phyloP scores from a whole-genome alignment of 1,140 invertebrate species.

The Chironomus tepperi region DNA sequence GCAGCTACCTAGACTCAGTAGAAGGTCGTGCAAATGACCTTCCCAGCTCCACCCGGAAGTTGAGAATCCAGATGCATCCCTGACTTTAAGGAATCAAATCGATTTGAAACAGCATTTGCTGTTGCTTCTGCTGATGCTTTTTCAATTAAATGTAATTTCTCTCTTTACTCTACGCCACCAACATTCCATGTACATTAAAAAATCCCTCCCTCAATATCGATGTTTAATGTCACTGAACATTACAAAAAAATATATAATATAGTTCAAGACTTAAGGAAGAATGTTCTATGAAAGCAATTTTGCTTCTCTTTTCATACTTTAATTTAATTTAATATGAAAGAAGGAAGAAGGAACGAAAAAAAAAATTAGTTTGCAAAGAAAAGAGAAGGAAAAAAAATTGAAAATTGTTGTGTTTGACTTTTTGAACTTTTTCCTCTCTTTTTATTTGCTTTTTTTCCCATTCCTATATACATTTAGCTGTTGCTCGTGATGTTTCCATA shows the following conservation, averaged over 20 bases:
- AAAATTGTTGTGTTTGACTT: conserved; percentile 14
- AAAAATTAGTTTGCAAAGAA: background rate
- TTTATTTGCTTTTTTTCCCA: background rate
- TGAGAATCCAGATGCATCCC: too few species aligned
- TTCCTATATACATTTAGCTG: too few species aligned
- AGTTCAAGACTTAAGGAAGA: background rate
- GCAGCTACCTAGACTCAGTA: too few species aligned
- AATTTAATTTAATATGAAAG: conserved; percentile 1
- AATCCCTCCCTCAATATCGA: background rate
- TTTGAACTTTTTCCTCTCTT: background rate
- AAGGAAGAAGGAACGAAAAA: background rate
- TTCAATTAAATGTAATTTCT: background rate
- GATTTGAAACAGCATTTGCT: background rate
- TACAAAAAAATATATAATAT: too few species aligned
- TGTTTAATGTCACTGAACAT: conserved; percentile 16
- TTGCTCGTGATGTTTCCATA: too few species aligned
- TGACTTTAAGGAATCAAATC: too few species aligned
- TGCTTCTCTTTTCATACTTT: background rate
- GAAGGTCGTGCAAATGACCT: too few species aligned
- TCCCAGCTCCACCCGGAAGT: too few species aligned
- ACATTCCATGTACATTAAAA: background rate
- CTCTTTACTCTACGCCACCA: background rate
- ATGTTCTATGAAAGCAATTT: background rate
- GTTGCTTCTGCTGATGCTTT: background rate
- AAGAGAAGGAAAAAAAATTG: background rate